Evolutionary conservation across 2,888 invertebrate genomes (phyloP).

Genomic region (Hesperia comma): DNA sequence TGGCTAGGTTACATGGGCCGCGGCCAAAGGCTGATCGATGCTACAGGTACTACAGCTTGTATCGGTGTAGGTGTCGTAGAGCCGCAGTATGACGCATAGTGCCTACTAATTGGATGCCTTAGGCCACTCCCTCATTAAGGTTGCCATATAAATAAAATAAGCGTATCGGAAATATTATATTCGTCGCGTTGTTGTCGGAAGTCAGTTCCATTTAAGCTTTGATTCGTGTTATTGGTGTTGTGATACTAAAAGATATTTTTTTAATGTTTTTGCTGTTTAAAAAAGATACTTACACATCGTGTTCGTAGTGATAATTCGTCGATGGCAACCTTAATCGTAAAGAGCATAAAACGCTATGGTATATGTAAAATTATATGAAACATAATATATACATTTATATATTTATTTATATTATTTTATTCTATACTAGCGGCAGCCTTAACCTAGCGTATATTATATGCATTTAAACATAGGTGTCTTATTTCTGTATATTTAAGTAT

Average conservation of each 20-base stretch:
- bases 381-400: background rate
- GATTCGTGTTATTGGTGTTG: too few relatives aligned
- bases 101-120: slow-evolving; percentile 16
- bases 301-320: background rate
- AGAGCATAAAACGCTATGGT: slow-evolving; percentile 10
- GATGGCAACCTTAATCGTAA: slow-evolving; percentile 6
- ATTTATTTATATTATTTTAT: background rate
- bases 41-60: slow-evolving; percentile 44
- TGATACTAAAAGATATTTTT: too few relatives aligned
- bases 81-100: slow-evolving; percentile 2
- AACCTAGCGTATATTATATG: background rate
- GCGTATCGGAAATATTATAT: background rate
- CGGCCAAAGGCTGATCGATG: slow-evolving; percentile 45
- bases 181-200: background rate
- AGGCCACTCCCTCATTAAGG: slow-evolving; percentile 8
- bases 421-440: background rate
- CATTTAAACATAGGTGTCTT: background rate
- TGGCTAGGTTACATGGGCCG: slow-evolving; percentile 47
- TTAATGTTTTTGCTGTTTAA: too few relatives aligned
- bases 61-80: slow-evolving; percentile 35
- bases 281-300: too few relatives aligned
- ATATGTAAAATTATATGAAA: background rate
- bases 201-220: too few relatives aligned
- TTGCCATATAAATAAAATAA: background rate
- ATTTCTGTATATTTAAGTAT: too few relatives aligned